These are phyloP conservation scores for Pleuronectes platessa DNA, from an alignment of 2,113 vertebrate species.

Conservation along the genomic window DNA sequence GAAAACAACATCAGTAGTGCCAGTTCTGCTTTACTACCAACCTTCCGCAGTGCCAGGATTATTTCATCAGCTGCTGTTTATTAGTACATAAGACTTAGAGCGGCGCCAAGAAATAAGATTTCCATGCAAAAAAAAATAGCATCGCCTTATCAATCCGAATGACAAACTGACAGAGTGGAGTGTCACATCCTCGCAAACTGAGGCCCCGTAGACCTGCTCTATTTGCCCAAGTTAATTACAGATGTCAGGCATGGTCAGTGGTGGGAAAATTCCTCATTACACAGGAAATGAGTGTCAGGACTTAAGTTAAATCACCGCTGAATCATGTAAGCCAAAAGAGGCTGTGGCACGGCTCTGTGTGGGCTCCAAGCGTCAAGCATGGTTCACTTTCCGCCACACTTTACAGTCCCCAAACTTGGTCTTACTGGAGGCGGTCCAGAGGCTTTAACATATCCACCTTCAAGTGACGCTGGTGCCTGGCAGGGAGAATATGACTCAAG, in stretches of 20 bases:
- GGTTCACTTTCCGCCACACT: not conserved
- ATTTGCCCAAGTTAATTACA: constrained; percentile 58
- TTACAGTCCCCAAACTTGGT: not conserved
- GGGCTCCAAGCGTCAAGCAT: not conserved
- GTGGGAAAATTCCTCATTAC: constrained; percentile 51
- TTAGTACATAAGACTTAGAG: constrained; percentile 56
- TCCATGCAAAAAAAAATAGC: constrained; percentile 34
- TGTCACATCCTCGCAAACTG: constrained; percentile 12
- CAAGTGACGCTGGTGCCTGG: not conserved
- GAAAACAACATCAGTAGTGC: constrained; percentile 52
- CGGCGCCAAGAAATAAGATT: constrained; percentile 50
- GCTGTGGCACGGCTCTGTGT: not conserved
- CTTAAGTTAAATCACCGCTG: constrained; percentile 37
- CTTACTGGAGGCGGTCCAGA: constrained; percentile 7
- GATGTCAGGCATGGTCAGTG: constrained; percentile 60
- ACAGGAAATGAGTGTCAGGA: constrained; percentile 43
- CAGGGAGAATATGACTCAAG: constrained; percentile 4
- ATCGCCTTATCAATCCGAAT: constrained; percentile 49
- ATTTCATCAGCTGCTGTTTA: constrained; percentile 63
- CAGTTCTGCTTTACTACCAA: constrained; percentile 51
- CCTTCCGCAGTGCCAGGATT: constrained; percentile 32
- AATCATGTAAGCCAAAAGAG: constrained; percentile 24
- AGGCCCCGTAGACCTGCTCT: constrained; percentile 28
- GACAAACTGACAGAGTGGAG: constrained; percentile 44
- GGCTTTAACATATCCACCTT: not conserved